Conservation (phyloP, 2,797 vertebrate genomes). For the Pelodytes ibericus region DNA sequence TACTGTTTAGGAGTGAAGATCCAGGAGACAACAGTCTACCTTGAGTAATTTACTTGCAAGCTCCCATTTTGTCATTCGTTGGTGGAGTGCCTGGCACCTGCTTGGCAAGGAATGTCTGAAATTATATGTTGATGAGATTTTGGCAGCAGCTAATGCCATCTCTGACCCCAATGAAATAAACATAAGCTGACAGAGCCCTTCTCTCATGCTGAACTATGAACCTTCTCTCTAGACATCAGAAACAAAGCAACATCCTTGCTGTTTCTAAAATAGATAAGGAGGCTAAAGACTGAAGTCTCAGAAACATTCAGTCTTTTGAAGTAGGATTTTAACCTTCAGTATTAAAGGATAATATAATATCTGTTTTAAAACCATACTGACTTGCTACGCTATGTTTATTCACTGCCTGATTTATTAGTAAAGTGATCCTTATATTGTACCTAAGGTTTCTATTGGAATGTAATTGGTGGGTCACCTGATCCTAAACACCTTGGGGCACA, state of each 20-base stretch:
- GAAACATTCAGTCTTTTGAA: neutral
- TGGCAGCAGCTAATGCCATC: neutral
- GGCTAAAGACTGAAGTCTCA: neutral
- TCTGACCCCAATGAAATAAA: constrained; percentile 1
- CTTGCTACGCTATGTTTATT: no score
- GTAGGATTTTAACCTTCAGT: neutral
- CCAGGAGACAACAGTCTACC: neutral
- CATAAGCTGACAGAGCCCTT: constrained; percentile 6
- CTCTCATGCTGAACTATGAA: neutral
- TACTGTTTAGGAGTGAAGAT: neutral
- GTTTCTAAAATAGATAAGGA: neutral
- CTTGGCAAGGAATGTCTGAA: constrained; percentile 3
- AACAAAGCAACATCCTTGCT: neutral
- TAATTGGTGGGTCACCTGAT: neutral
- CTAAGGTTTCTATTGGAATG: neutral
- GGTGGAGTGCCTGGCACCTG: constrained; percentile 1
- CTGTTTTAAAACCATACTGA: neutral
- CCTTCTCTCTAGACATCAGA: neutral
- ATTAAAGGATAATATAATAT: neutral
- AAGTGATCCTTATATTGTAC: no score
- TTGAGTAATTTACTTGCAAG: neutral
- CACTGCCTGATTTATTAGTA: no score
- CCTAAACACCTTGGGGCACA: neutral
- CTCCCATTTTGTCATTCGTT: neutral
- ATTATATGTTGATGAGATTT: neutral